Base-by-base conservation (phyloP, 2,888 invertebrate genomes). In the Caenorhabditis plicata region DNA sequence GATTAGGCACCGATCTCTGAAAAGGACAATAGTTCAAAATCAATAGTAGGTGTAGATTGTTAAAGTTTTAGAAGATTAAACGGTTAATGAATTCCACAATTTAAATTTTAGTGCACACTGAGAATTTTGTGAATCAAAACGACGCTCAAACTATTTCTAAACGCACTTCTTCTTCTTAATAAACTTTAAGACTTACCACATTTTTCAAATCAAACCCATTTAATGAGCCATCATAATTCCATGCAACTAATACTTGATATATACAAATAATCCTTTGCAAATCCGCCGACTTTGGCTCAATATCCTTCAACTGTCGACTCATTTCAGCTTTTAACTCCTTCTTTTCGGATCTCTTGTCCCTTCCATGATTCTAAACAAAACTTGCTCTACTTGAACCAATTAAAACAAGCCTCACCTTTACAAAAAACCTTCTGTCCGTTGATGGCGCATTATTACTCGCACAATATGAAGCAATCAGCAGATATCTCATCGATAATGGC, bases 351-450 rank as follows among this genome's bases (percentile, higher is more conserved):
- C 61, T 36, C 38, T 61, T 61, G 17, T 61, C 61, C 36, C 41
- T 39, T 23, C 61, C 61, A 44, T 61, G 61, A 44, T 61, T 42
- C 61, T 61, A 25, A 40, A 54, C n/a, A 36, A n/a, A n/a, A n/a
- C n/a, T n/a, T n/a, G n/a, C n/a, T n/a, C n/a, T n/a, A n/a, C n/a
- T n/a, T n/a, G n/a, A n/a, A n/a, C n/a, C n/a, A n/a, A n/a, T n/a
- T n/a, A n/a, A n/a, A n/a, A n/a, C n/a, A n/a, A n/a, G n/a, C n/a
- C 50, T 22, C 33, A 61, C 61, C 35, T 61, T 61, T 1, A 39
- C 55, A 31, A 61, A 61, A 22, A 27, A 61, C 13, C 55, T 43
- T n/a, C 47, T 35, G 13, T 61, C 61, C 3, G 61, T 31, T 19
- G 36, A 31, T 8, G 23, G 20, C 1, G 61, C 31, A 43, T 61